Evolutionary conservation across 37 sponge, comb jelly and placozoan species (phyloP).

Genomic region (Beroe ovata): DNA sequence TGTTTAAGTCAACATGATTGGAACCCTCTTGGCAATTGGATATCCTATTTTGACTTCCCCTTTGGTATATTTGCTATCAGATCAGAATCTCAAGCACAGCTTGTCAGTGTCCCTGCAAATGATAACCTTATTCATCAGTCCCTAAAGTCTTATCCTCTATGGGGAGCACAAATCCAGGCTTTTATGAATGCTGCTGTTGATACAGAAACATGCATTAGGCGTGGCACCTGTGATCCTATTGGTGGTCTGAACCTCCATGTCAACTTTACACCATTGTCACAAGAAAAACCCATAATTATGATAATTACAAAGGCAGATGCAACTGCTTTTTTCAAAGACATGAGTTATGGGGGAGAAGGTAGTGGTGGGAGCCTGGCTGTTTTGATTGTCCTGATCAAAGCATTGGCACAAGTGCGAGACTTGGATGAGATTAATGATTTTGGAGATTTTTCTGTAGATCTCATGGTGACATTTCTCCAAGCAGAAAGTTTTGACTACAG

Average conservation of each 20-base stretch:
- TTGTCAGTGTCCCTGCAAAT: not conserved
- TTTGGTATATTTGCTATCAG: conserved; percentile 27
- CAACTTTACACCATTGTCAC: not conserved
- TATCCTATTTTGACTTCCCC: conserved; percentile 22
- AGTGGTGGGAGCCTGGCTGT: conserved; percentile 27
- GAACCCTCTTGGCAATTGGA: conserved; percentile 55
- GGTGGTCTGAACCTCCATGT: not conserved
- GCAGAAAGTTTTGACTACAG: conserved; percentile 55
- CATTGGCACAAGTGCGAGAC: conserved; percentile 19
- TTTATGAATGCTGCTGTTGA: conserved; percentile 54
- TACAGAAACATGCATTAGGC: conserved; percentile 40
- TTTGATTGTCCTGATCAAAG: not conserved
- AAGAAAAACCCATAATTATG: conserved; percentile 14
- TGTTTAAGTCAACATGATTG: not conserved
- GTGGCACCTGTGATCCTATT: conserved; percentile 57
- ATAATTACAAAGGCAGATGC: conserved; percentile 39
- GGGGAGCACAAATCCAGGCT: conserved; percentile 6
- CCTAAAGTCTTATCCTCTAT: not conserved
- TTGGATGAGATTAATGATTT: not conserved
- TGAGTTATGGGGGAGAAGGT: conserved; percentile 43
- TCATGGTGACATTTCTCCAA: conserved; percentile 47
- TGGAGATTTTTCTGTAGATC: not conserved
- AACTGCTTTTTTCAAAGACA: conserved; percentile 46
- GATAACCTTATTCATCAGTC: not conserved
- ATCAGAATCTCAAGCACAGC: not conserved